phyloP scores from a whole-genome alignment of 2,113 vertebrate genomes.

The Clarias batrachus region DNA sequence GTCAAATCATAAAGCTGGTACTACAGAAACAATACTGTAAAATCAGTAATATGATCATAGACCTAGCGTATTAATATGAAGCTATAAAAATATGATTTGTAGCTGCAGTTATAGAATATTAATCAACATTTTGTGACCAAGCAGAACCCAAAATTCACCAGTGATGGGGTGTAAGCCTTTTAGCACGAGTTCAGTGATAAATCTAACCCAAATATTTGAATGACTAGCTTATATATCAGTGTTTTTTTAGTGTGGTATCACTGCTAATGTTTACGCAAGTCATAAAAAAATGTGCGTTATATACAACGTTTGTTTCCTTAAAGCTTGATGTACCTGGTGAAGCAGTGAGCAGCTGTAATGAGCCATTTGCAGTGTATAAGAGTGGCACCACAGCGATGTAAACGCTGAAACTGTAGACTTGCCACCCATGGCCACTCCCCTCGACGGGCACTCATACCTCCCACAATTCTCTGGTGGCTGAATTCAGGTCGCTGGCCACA shows the following conservation, averaged over 20 bases:
- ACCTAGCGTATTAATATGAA: not conserved
- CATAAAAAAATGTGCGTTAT: not conserved
- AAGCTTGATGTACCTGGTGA: constrained; percentile 73
- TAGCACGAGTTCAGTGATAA: not conserved
- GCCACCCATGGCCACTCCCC: constrained; percentile 96
- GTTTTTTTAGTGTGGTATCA: not conserved
- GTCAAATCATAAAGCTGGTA: not conserved
- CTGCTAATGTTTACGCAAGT: not conserved
- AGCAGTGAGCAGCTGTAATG: constrained; percentile 90
- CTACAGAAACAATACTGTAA: not conserved
- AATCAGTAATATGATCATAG: not conserved
- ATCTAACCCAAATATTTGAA: not conserved
- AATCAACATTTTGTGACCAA: not conserved
- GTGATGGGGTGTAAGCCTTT: not conserved
- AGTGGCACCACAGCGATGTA: constrained; percentile 87
- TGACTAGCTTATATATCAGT: not conserved
- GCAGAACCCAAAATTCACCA: not conserved
- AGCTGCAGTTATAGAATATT: not conserved
- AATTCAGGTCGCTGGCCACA: constrained; percentile 76
- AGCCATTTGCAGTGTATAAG: constrained; percentile 88
- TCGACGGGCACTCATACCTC: constrained; percentile 74
- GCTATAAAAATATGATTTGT: not conserved
- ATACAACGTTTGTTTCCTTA: not conserved
- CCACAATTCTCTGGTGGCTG: constrained; percentile 82
- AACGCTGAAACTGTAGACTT: constrained; percentile 82